Percentiles rank a stretch among this genome's conserved stretches.
These are phyloP conservation scores for Euphonia xanthogaster DNA, from an alignment of 2,797 vertebrate species.

Conservation along the genomic window DNA sequence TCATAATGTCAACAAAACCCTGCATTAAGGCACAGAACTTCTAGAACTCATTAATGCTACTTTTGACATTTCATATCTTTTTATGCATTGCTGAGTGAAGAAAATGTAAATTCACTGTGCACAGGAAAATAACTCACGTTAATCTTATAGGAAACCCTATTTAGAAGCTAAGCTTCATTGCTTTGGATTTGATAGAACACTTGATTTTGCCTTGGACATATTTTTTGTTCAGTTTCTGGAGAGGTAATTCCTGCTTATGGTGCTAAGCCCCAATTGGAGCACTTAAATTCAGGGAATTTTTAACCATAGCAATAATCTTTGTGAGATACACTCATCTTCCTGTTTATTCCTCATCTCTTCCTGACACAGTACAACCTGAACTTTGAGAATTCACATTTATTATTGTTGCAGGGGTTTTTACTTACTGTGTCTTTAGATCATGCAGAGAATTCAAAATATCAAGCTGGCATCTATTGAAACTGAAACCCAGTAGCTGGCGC, in stretches of 20 bases:
- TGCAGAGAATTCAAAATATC: neutral
- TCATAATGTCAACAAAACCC: neutral
- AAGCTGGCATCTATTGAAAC: neutral
- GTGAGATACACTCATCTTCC: neutral
- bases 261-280: neutral
- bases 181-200: neutral
- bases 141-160: neutral
- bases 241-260: neutral
- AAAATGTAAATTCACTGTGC: neutral
- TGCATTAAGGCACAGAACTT: neutral
- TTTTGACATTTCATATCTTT: neutral
- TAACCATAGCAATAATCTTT: neutral
- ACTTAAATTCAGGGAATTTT: neutral
- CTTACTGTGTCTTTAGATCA: neutral
- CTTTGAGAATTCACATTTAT: neutral
- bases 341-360: neutral
- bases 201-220: neutral
- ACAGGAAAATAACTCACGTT: neutral
- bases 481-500: neutral
- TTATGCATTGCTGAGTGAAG: neutral
- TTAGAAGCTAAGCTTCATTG: neutral
- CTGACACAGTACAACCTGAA: neutral
- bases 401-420: accelerated
- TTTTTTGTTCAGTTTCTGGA: neutral
- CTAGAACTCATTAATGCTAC: neutral